Percentiles rank a stretch among this genome's conserved stretches.
Conservation (phyloP, 1,140 invertebrate genomes). For the Dinothrombium tinctorium region DNA sequence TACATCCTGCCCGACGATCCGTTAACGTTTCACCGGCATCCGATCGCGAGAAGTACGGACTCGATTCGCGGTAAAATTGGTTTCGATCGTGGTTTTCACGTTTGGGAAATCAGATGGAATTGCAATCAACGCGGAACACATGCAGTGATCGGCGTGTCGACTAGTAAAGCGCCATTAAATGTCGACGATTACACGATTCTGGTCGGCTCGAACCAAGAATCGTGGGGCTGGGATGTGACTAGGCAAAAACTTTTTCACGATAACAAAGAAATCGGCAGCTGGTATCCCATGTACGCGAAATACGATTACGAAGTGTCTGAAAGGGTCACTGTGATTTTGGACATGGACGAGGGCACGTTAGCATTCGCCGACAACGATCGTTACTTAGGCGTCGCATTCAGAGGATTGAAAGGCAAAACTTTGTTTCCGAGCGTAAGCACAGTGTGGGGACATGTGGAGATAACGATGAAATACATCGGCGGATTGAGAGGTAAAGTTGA, state of each 20-base stretch:
- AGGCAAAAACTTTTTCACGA: slow-evolving; percentile 6
- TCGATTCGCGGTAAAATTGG: too few species aligned
- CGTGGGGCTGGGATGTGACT: slow-evolving; percentile 78
- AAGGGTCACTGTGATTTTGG: slow-evolving; percentile 6
- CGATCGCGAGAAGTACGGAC: slow-evolving; percentile 92
- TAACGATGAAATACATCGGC: slow-evolving; percentile 4
- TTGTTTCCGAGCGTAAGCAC: slow-evolving; percentile 7
- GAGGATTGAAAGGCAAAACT: slow-evolving; percentile 31
- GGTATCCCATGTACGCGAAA: slow-evolving; percentile 10
- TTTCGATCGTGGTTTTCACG: slow-evolving; percentile 86
- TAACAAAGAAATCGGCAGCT: slow-evolving; percentile 17
- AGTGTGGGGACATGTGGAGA: slow-evolving; percentile 9
- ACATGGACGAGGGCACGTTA: slow-evolving; percentile 8
- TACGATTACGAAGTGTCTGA: slow-evolving; percentile 6
- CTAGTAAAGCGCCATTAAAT: slow-evolving; percentile 40
- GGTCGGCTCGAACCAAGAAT: slow-evolving; percentile 57
- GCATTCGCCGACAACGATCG: slow-evolving; percentile 5
- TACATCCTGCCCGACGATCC: slow-evolving; percentile 92
- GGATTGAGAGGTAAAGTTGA: too few species aligned
- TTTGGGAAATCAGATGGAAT: slow-evolving; percentile 90
- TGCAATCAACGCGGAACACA: slow-evolving; percentile 84
- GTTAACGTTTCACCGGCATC: slow-evolving; percentile 92
- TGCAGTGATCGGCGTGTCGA: slow-evolving; percentile 85
- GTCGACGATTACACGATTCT: slow-evolving; percentile 32
- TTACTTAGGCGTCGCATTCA: too few species aligned